phyloP scores from a whole-genome alignment of 2,888 invertebrate genomes.

The Caenorhabditis sinica region DNA sequence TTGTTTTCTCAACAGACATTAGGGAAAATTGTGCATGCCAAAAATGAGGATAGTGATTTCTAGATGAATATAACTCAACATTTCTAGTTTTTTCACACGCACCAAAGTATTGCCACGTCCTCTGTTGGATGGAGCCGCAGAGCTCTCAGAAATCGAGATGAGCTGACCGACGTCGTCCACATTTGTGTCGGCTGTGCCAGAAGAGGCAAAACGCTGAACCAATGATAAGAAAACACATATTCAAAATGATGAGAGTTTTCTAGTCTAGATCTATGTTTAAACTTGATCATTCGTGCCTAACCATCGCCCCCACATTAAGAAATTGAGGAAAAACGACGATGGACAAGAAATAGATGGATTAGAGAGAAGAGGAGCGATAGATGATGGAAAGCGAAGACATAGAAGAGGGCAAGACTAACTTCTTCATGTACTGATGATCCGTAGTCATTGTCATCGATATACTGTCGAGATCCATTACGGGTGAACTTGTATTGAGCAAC shows the following conservation, averaged over 20 bases:
- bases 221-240: constrained; percentile 22
- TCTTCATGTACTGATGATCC: constrained; percentile 83
- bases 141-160: constrained; percentile 55
- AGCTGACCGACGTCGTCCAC: constrained; percentile 56
- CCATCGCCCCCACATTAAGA: constrained; percentile 27
- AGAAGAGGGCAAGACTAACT: constrained; percentile 67
- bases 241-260: constrained; percentile 2
- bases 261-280: neutral
- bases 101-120: constrained; percentile 66
- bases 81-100: constrained; percentile 34
- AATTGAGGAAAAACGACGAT: constrained; percentile 19
- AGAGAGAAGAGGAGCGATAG: constrained; percentile 37
- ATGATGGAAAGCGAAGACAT: constrained; percentile 8
- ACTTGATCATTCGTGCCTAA: constrained; percentile 28
- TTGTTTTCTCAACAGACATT: neutral
- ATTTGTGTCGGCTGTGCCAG: constrained; percentile 61
- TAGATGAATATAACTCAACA: constrained; percentile 2
- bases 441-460: constrained; percentile 73
- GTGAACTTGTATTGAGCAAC: constrained; percentile 81
- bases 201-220: constrained; percentile 61
- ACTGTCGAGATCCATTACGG: constrained; percentile 73
- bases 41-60: constrained; percentile 18
- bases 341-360: constrained; percentile 38
- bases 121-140: constrained; percentile 49
- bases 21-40: constrained; percentile 45